A percentile compares a stretch with the other conserved stretches of the same genome.
phyloP scores from a whole-genome alignment of 2,888 invertebrate genomes.

The Rambutsinella grinnellia region DNA sequence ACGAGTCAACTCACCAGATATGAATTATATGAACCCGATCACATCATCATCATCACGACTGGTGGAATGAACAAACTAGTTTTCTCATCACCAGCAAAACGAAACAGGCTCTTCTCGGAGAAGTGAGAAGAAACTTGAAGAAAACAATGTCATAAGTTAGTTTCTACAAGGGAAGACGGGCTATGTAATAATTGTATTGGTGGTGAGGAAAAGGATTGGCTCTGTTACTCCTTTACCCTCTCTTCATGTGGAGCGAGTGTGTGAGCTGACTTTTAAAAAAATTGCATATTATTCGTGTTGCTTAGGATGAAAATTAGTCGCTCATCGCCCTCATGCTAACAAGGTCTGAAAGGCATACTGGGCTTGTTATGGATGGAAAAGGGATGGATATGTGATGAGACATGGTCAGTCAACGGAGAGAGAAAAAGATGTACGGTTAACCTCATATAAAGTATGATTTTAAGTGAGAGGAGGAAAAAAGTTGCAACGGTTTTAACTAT shows the following conservation, averaged over 20 bases:
- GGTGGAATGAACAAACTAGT: slow-evolving; percentile 44
- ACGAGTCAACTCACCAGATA: slow-evolving; percentile 36
- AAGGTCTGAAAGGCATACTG: slow-evolving; percentile 41
- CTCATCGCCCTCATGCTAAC: slow-evolving; percentile 55
- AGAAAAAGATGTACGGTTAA: neutral
- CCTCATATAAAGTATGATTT: neutral
- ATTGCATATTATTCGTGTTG: slow-evolving; percentile 40
- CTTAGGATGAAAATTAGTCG: slow-evolving; percentile 38
- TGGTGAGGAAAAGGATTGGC: neutral
- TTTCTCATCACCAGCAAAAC: slow-evolving; percentile 6
- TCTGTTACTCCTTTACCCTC: too few species aligned
- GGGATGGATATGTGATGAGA: slow-evolving; percentile 42
- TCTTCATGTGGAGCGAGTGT: too few species aligned
- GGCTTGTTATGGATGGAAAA: slow-evolving; percentile 30
- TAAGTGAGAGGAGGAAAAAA: neutral
- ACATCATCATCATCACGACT: slow-evolving; percentile 1
- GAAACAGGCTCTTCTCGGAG: neutral
- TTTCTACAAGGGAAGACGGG: neutral
- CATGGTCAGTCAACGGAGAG: neutral
- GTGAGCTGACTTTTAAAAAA: slow-evolving; percentile 46
- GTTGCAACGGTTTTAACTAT: neutral
- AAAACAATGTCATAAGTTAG: slow-evolving; percentile 23
- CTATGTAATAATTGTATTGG: neutral
- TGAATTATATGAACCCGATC: slow-evolving; percentile 42
- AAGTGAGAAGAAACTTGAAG: slow-evolving; percentile 16